phyloP scores from a whole-genome alignment of 1,140 invertebrate genomes.

The Triops cancriformis region DNA sequence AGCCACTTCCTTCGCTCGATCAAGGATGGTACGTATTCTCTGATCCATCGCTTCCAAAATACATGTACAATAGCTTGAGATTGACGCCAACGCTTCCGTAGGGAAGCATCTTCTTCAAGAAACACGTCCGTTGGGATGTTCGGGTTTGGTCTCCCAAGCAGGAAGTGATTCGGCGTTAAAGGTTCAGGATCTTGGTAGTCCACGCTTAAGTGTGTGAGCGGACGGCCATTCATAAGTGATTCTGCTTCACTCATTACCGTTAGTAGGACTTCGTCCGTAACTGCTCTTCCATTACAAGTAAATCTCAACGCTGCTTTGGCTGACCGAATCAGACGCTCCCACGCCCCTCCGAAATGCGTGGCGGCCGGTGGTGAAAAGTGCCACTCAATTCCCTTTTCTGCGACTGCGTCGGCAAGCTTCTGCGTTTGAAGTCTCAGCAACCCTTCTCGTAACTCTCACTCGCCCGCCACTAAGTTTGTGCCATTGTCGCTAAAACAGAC shows the following conservation, averaged over 20 bases:
- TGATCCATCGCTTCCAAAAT: slow-evolving; percentile 29
- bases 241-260: slow-evolving; percentile 30
- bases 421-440: neutral
- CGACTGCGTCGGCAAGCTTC: neutral
- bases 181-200: slow-evolving; percentile 18
- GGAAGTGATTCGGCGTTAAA: slow-evolving; percentile 22
- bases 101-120: neutral
- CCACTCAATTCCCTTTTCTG: slow-evolving; percentile 30
- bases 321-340: slow-evolving; percentile 32
- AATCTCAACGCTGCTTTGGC: slow-evolving; percentile 21
- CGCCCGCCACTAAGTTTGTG: slow-evolving; percentile 28
- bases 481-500: slow-evolving; percentile 29
- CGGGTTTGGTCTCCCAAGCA: slow-evolving; percentile 21
- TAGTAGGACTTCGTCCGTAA: slow-evolving; percentile 28
- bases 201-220: slow-evolving; percentile 25
- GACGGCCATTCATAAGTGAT: slow-evolving; percentile 31
- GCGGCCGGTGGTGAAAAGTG: slow-evolving; percentile 30
- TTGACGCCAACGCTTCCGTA: slow-evolving; percentile 24
- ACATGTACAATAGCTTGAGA: slow-evolving; percentile 22
- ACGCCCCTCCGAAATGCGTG: slow-evolving; percentile 32
- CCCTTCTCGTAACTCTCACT: slow-evolving; percentile 18
- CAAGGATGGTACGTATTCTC: slow-evolving; percentile 23
- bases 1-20: slow-evolving; percentile 20
- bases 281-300: slow-evolving; percentile 22
- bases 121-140: slow-evolving; percentile 9